Percentiles rank a stretch among this genome's conserved stretches.
phyloP scores from a whole-genome alignment of 2,797 vertebrate genomes.

The Uromys caudimaculatus region DNA sequence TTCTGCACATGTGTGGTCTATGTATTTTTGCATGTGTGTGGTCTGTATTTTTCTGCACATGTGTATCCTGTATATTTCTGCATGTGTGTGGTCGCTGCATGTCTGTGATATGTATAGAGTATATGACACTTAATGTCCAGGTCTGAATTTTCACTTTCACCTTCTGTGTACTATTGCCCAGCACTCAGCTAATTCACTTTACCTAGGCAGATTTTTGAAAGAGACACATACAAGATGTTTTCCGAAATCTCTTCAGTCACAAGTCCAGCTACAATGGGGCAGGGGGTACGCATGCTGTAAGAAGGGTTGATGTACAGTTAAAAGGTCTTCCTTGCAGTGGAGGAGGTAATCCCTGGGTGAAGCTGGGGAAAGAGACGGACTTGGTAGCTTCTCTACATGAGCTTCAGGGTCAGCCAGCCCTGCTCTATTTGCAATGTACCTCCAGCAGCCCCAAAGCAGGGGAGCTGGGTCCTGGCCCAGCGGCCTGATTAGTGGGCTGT shows the following conservation, averaged over 20 bases:
- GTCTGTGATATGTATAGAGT: not conserved
- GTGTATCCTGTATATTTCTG: not conserved
- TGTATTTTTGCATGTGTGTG: not conserved
- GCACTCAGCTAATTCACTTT: not conserved
- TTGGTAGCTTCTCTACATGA: not conserved
- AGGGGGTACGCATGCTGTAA: not conserved
- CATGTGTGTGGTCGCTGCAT: not conserved
- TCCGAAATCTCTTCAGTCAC: not conserved
- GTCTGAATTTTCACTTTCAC: not conserved
- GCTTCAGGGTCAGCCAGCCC: not conserved
- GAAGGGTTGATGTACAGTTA: not conserved
- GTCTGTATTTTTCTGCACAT: too few species aligned
- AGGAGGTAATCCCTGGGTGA: not conserved
- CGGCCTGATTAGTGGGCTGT: not conserved
- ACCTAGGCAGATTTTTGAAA: not conserved
- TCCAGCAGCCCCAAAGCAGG: not conserved
- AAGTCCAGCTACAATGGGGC: too few species aligned
- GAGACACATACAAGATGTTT: not conserved
- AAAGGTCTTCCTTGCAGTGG: not conserved
- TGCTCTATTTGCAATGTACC: not conserved
- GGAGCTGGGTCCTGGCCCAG: not conserved
- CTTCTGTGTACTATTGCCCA: fast-evolving
- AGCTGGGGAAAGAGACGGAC: not conserved
- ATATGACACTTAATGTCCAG: not conserved
- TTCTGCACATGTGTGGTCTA: not conserved